Percentiles rank a stretch among this genome's conserved stretches.
Conservation (phyloP, 1,140 invertebrate species). For the Orius insidiosus region DNA sequence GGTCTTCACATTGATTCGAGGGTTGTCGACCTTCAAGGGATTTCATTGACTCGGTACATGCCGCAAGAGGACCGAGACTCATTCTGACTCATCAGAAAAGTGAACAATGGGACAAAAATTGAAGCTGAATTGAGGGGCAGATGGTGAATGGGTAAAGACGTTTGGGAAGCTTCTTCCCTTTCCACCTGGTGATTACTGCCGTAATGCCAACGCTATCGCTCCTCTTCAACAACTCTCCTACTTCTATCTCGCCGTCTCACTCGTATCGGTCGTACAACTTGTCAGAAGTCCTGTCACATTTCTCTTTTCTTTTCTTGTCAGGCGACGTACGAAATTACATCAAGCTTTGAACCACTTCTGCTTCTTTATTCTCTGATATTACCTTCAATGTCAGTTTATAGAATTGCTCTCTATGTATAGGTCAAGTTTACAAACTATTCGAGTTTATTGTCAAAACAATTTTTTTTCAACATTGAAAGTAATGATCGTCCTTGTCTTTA, state of each 20-base stretch:
- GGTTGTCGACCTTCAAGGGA: slow-evolving; percentile 3
- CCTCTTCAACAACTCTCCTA: too few species aligned
- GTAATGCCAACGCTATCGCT: background rate
- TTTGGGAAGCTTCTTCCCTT: background rate
- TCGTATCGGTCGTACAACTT: slow-evolving; percentile 4
- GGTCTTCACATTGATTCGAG: slow-evolving; percentile 4
- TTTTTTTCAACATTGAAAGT: too few species aligned
- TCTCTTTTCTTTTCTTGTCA: background rate
- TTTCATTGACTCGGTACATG: slow-evolving; percentile 4
- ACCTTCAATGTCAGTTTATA: too few species aligned
- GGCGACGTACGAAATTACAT: too few species aligned
- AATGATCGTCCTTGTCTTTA: too few species aligned
- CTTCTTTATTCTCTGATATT: too few species aligned
- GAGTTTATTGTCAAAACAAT: too few species aligned
- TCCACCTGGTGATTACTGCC: slow-evolving; percentile 1
- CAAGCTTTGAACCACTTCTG: too few species aligned
- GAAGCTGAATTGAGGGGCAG: slow-evolving; percentile 8
- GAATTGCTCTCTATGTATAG: too few species aligned
- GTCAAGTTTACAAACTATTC: too few species aligned
- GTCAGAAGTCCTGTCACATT: slow-evolving; percentile 3
- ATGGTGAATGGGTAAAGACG: slow-evolving; percentile 5
- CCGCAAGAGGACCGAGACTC: background rate
- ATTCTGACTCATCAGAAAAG: slow-evolving; percentile 4
- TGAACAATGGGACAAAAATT: slow-evolving; percentile 3
- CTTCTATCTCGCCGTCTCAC: slow-evolving; percentile 1